phyloP scores from a whole-genome alignment of 92 coral and sea anemone genomes.

The Galaxea fascicularis region DNA sequence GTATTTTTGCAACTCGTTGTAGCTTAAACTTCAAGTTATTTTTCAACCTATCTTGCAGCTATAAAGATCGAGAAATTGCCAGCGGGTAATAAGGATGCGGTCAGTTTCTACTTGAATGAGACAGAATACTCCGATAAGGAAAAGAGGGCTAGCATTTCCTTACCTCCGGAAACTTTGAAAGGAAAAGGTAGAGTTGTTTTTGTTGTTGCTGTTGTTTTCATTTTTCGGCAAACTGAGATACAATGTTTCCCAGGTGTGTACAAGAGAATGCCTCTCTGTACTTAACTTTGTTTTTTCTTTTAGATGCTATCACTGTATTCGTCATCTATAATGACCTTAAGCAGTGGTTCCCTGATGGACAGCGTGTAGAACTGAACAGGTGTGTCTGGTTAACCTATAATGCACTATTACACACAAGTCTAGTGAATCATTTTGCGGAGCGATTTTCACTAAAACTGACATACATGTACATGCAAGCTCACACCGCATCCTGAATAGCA shows the following conservation, averaged over 20 bases:
- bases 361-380: too few species aligned
- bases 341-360: background rate
- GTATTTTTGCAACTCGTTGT: too few species aligned
- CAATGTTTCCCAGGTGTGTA: too few species aligned
- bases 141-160: background rate
- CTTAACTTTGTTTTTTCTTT: background rate
- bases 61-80: slow-evolving; percentile 21
- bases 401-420: too few species aligned
- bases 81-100: background rate
- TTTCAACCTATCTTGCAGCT: background rate
- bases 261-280: background rate
- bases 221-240: too few species aligned
- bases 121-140: background rate
- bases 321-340: slow-evolving; percentile 2
- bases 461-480: too few species aligned
- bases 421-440: too few species aligned
- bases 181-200: slow-evolving; percentile 9
- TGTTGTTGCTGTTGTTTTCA: too few species aligned
- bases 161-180: slow-evolving; percentile 1
- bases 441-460: too few species aligned
- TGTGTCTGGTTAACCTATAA: too few species aligned
- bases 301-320: slow-evolving; percentile 20
- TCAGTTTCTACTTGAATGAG: slow-evolving; percentile 5
- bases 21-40: too few species aligned
- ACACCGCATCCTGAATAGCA: too few species aligned